These are phyloP conservation scores for Manacus vitellinus DNA, from an alignment of 2,113 vertebrate genomes.

Conservation along the genomic window DNA sequence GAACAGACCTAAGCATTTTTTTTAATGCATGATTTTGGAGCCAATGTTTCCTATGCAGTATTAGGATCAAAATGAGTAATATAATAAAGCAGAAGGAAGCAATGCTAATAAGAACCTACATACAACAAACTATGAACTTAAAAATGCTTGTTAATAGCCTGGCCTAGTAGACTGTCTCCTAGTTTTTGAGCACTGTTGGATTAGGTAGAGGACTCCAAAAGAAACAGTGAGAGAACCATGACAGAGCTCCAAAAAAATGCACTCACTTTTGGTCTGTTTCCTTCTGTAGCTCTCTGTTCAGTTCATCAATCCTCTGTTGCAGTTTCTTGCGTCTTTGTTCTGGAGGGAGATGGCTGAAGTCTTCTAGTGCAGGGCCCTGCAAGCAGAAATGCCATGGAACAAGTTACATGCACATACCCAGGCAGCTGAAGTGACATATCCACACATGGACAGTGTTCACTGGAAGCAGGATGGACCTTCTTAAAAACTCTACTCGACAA, in stretches of 20 bases:
- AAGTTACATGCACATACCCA: not conserved
- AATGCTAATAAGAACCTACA: not conserved
- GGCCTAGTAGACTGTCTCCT: not conserved
- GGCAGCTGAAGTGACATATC: constrained; percentile 21
- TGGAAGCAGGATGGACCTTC: constrained; percentile 48
- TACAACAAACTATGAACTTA: not conserved
- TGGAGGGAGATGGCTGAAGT: constrained; percentile 96
- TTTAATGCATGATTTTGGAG: not conserved
- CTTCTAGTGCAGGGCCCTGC: constrained; percentile 92
- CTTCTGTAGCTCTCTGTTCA: constrained; percentile 93
- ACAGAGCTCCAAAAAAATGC: not conserved
- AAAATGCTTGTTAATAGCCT: not conserved
- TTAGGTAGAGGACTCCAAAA: not conserved
- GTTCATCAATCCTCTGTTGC: constrained; percentile 94
- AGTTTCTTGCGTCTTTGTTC: constrained; percentile 97
- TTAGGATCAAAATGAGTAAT: not conserved
- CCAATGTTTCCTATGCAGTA: not conserved
- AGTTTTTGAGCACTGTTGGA: not conserved
- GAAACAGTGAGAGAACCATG: not conserved
- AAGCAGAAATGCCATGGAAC: constrained; percentile 39
- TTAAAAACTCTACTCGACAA: not conserved
- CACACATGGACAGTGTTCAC: constrained; percentile 32
- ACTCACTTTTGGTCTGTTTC: constrained; percentile 94
- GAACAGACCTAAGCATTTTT: not conserved
- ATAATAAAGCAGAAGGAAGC: not conserved